Percentiles rank a stretch among this genome's conserved stretches.
These are phyloP conservation scores for Agrilus mali DNA, from an alignment of 2,888 invertebrate genomes.

Conservation along the genomic window DNA sequence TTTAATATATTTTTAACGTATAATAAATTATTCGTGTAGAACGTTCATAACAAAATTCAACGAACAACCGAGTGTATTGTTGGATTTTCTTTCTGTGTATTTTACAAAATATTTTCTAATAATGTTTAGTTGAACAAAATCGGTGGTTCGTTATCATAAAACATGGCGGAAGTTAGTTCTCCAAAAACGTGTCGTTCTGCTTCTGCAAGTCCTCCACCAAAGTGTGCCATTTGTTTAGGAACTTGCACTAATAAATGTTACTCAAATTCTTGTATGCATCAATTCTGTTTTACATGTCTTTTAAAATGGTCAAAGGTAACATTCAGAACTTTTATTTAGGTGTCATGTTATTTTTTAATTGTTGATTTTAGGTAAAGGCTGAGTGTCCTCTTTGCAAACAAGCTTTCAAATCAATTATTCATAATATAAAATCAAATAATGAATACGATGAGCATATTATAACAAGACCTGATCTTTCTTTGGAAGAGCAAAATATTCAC, in stretches of 20 bases:
- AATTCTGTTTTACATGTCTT: slow-evolving; percentile 88
- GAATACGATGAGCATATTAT: slow-evolving; percentile 76
- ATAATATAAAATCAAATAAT: slow-evolving; percentile 76
- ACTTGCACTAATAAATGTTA: slow-evolving; percentile 78
- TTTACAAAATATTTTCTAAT: too few species aligned
- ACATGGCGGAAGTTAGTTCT: slow-evolving; percentile 9
- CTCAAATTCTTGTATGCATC: slow-evolving; percentile 85
- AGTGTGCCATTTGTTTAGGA: slow-evolving; percentile 88
- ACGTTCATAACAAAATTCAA: too few species aligned
- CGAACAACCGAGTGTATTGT: too few species aligned
- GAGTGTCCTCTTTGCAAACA: slow-evolving; percentile 93
- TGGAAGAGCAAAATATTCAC: slow-evolving; percentile 20
- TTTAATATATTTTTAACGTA: too few species aligned
- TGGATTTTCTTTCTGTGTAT: too few species aligned
- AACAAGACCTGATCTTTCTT: slow-evolving; percentile 22
- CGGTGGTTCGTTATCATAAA: too few species aligned
- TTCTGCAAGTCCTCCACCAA: slow-evolving; percentile 53
- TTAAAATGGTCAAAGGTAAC: slow-evolving; percentile 83
- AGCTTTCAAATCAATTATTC: slow-evolving; percentile 79
- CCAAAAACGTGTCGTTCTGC: slow-evolving; percentile 4
- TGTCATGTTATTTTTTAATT: slow-evolving; percentile 6
- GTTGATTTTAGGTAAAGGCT: slow-evolving; percentile 61
- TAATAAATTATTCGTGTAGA: too few species aligned
- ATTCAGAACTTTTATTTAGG: slow-evolving; percentile 2
- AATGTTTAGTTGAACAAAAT: too few species aligned